Percentiles rank a stretch among this genome's conserved stretches.
Conservation (phyloP, 2,888 invertebrate species). For the Neoaliturus tenellus region DNA sequence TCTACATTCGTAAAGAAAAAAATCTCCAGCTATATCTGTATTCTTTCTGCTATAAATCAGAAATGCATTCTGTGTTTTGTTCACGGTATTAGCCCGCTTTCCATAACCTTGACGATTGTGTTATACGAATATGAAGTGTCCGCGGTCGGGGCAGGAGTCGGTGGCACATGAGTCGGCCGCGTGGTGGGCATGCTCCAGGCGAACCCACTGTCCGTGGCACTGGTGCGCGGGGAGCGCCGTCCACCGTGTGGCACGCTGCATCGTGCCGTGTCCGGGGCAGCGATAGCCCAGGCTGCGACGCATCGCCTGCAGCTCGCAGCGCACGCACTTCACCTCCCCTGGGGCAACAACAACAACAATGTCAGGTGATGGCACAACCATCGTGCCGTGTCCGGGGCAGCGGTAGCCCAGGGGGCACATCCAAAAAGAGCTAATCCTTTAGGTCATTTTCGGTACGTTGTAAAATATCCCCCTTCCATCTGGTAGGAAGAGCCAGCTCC, state of each 20-base stretch:
- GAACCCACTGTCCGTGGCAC: slow-evolving; percentile 93
- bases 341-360: too few species aligned
- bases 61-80: too few species aligned
- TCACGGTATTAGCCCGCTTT: too few species aligned
- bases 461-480: too few species aligned
- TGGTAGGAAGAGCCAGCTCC: too few species aligned
- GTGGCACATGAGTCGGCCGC: slow-evolving; percentile 1
- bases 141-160: background rate
- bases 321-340: slow-evolving; percentile 87
- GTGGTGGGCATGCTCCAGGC: slow-evolving; percentile 70
- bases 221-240: slow-evolving; percentile 90
- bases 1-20: too few species aligned
- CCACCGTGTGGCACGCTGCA: slow-evolving; percentile 86
- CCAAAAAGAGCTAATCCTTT: too few species aligned
- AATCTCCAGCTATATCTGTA: too few species aligned
- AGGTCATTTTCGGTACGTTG: too few species aligned
- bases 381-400: slow-evolving; percentile 91
- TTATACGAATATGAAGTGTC: slow-evolving; percentile 35
- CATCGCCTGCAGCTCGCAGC: slow-evolving; percentile 89
- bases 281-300: slow-evolving; percentile 84
- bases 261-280: slow-evolving; percentile 91
- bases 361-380: too few species aligned
- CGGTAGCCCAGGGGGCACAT: slow-evolving; percentile 86
- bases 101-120: too few species aligned
- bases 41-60: too few species aligned